Evolutionary conservation across 1,140 invertebrate genomes (phyloP), one percentile per base, ranked within the genome.

Genomic region (Lepidostoma basale): DNA sequence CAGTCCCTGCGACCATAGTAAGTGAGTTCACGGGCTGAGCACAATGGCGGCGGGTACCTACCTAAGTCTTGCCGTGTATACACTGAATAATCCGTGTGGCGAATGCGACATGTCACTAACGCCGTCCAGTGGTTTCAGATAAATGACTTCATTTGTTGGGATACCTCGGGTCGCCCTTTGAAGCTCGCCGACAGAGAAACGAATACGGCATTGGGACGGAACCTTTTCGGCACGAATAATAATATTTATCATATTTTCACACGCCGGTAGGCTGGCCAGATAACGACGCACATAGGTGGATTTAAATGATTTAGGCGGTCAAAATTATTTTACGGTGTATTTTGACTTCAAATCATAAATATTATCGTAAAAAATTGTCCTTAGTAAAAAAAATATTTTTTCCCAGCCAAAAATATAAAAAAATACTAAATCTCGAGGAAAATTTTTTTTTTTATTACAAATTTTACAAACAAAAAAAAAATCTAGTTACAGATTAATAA

Each of bases 61-160:
- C 45, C 45, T 26, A 49, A 18, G 12, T 28, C 22, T 12, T 36
- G 10, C 39, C 18, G 54, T 56, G 44, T 54, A 63, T 54, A 65
- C 25, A 25, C 28, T 42, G 62, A 68, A 60, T 69, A 68, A 69
- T 69, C 67, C 40, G 71, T 66, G 71, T 73, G 59, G 63, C 71
- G 71, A 73, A 73, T 73, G 71, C 56, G 71, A 73, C 67, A 56
- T 69, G 71, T 73, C 71, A 73, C 71, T 69, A 73, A 60, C 56
- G 52, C 45, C 67, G 70, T 47, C 70, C 70, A 62, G 69, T 73
- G 71, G 67, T 69, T 73, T 67, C 71, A 69, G 67, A 69, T 69
- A 69, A 73, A 73, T 73, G 71, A 69, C 71, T 73, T 73, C 71
- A 73, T 73, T 73, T 73, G 67, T 73, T 68, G 70, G 52, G 49